Evolutionary conservation across 2,797 vertebrate genomes (phyloP).

Genomic region (Chelidonichthys spinosus): DNA sequence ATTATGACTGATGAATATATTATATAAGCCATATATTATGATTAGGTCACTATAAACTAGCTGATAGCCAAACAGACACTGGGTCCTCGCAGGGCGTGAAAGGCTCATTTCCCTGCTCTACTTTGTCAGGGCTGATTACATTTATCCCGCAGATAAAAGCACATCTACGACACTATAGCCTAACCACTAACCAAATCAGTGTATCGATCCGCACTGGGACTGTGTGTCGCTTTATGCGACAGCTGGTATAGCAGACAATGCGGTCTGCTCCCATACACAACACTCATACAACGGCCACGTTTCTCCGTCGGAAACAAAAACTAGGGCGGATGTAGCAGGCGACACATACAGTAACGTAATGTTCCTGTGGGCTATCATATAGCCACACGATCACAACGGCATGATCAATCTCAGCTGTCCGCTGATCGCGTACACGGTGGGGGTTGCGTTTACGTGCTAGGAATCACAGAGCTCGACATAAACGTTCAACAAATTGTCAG

Average conservation of each 20-base stretch:
- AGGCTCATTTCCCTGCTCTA: not conserved
- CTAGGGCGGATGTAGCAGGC: constrained; percentile 73
- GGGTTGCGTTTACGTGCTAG: constrained; percentile 33
- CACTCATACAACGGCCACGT: constrained; percentile 79
- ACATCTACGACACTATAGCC: constrained; percentile 17
- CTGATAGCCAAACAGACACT: not conserved
- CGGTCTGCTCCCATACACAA: constrained; percentile 57
- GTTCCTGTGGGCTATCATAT: not conserved
- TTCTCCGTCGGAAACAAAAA: constrained; percentile 78
- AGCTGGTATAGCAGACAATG: constrained; percentile 73
- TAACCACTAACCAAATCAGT: constrained; percentile 28
- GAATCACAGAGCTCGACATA: constrained; percentile 27
- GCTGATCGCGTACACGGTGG: not conserved
- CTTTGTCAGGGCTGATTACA: constrained; percentile 20
- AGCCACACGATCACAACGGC: not conserved
- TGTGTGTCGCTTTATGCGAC: constrained; percentile 68
- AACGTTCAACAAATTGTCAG: constrained; percentile 63
- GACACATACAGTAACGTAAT: constrained; percentile 49
- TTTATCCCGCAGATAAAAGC: constrained; percentile 23
- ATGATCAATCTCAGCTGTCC: not conserved
- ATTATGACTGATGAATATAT: not conserved
- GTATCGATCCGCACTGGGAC: constrained; percentile 56
- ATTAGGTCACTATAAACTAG: constrained; percentile 20
- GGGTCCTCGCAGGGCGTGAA: not conserved
- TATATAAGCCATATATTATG: constrained; percentile 16